Evolutionary conservation across 2,113 vertebrate genomes (phyloP).

Genomic region (Thunnus thynnus): DNA sequence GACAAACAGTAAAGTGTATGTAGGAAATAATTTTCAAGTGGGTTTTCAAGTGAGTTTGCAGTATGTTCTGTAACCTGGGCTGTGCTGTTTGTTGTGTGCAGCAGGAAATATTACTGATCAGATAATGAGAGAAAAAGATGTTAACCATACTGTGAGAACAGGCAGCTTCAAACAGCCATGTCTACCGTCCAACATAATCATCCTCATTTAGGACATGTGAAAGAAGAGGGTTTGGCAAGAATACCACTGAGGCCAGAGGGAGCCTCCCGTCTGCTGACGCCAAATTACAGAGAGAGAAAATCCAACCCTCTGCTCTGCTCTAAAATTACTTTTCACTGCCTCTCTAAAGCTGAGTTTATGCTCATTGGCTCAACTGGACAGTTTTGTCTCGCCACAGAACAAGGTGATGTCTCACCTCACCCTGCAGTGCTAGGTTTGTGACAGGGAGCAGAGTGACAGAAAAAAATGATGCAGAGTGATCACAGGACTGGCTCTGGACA

Average conservation of each 20-base stretch:
- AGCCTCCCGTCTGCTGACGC: background rate
- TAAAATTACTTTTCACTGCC: slow-evolving; percentile 13
- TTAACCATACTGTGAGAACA: background rate
- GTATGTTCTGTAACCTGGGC: background rate
- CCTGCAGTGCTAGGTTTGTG: background rate
- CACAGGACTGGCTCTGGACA: too few species aligned
- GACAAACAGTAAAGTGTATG: background rate
- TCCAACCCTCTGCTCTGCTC: background rate
- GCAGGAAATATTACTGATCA: background rate
- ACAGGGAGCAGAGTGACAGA: background rate
- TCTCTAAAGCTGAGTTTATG: background rate
- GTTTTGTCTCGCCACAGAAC: background rate
- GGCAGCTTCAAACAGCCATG: background rate
- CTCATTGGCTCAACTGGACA: background rate
- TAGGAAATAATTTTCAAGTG: background rate
- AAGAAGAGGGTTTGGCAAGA: slow-evolving; percentile 28
- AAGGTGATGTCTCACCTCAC: background rate
- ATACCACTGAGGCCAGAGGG: slow-evolving; percentile 10
- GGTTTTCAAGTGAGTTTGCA: background rate
- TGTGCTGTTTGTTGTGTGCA: background rate
- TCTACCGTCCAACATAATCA: slow-evolving; percentile 12
- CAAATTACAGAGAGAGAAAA: slow-evolving; percentile 42
- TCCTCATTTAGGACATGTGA: slow-evolving; percentile 20
- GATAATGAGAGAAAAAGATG: background rate
- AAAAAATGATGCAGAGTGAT: too few species aligned